Conservation (phyloP, 2,888 invertebrate genomes). For the Carcina quercana region DNA sequence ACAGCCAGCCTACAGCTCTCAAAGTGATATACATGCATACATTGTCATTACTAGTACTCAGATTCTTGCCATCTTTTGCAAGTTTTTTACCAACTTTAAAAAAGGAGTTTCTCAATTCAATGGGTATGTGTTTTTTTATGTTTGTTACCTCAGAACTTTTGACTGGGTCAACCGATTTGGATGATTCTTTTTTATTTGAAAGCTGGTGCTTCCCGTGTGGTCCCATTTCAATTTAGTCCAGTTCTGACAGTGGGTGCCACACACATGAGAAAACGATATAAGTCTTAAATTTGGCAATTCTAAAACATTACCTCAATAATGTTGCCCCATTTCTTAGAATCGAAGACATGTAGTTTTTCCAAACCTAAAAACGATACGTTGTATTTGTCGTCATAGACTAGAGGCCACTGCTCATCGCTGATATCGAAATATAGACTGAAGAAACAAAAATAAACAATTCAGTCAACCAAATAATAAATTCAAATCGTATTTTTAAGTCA, state of each 20-base stretch:
- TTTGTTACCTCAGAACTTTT: too few relatives aligned
- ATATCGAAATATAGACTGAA: slow-evolving; percentile 71
- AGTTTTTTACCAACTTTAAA: not conserved
- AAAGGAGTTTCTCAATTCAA: too few relatives aligned
- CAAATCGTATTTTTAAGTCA: not conserved
- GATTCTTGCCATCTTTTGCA: not conserved
- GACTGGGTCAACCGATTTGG: too few relatives aligned
- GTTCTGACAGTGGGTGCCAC: too few relatives aligned
- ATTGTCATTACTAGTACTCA: too few relatives aligned
- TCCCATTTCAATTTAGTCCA: too few relatives aligned
- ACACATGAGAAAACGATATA: slow-evolving; percentile 1
- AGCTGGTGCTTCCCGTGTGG: too few relatives aligned
- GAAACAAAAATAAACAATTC: slow-evolving; percentile 21
- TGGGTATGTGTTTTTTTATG: too few relatives aligned
- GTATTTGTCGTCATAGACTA: slow-evolving; percentile 85
- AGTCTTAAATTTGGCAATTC: too few relatives aligned
- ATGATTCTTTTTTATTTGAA: too few relatives aligned
- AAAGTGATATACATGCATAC: too few relatives aligned
- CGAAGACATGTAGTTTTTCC: slow-evolving; percentile 91
- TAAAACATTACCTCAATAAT: slow-evolving; percentile 80
- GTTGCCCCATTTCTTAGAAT: slow-evolving; percentile 90
- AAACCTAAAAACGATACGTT: slow-evolving; percentile 87
- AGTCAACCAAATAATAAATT: not conserved
- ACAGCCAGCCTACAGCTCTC: too few relatives aligned
- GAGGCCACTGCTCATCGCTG: slow-evolving; percentile 79